These are phyloP conservation scores for Rhinoderma darwinii DNA, from an alignment of 2,113 vertebrate species.

Conservation along the genomic window DNA sequence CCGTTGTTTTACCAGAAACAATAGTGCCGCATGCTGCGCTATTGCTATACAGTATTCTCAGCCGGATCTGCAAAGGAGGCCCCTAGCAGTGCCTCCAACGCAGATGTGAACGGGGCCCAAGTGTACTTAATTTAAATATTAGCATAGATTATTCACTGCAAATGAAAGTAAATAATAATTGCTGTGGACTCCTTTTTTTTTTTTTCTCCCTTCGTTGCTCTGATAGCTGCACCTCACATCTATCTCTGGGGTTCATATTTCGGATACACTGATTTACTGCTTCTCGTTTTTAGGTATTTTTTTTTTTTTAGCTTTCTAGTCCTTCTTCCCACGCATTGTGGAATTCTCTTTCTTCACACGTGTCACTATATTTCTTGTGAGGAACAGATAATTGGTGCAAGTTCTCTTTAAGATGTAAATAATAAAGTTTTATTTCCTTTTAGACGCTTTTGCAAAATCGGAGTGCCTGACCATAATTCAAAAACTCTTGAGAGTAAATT, in stretches of 20 bases:
- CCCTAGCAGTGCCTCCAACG: too few relatives aligned
- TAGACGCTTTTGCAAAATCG: not conserved
- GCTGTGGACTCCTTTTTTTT: too few relatives aligned
- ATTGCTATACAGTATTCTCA: too few relatives aligned
- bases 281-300: not conserved
- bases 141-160: too few relatives aligned
- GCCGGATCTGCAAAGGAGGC: too few relatives aligned
- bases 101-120: too few relatives aligned
- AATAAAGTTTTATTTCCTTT: not conserved
- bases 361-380: not conserved
- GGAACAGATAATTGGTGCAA: not conserved
- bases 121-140: too few relatives aligned
- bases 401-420: not conserved
- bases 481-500: too few relatives aligned
- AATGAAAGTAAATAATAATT: too few relatives aligned
- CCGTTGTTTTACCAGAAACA: too few relatives aligned
- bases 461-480: not conserved
- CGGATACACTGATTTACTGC: not conserved
- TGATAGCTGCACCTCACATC: not conserved
- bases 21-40: too few relatives aligned
- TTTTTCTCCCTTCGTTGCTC: too few relatives aligned
- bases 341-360: conserved; percentile 1
- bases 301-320: not conserved
- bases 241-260: not conserved
- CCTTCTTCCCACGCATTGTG: conserved; percentile 4